Evolutionary conservation across 2,113 vertebrate genomes (phyloP), one percentile per base, ranked within the genome.

Genomic region (Axis porcinus): DNA sequence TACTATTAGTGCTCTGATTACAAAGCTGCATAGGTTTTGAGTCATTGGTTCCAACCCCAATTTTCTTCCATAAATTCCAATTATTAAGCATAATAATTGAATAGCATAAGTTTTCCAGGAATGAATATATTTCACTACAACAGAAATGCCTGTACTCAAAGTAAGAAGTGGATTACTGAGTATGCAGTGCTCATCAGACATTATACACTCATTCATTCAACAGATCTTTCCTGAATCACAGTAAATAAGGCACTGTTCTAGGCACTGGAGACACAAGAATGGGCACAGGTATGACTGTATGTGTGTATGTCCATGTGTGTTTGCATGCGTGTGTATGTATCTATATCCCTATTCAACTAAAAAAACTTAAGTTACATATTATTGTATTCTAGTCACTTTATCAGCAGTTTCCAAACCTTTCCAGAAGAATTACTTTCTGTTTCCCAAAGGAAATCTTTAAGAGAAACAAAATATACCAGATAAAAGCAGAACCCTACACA

Each of bases 71-170:
- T 86, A 78, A 94, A 83, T 28, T 79, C 19, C 58, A 82, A 87
- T 58, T 87, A 83, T 96, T 91, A 92, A 98, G 52, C 40, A 13
- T 36, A 89, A 94, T 55, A 92, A 70, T 86, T 85, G 19, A 10
- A 97, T 86, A 96, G 81, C 2, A 1, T 21, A 82, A 7, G 8
- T 76, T 96, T 96, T 91, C 81, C 54, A 86, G 27, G 17, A 95
- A 64, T 55, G 1, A 6, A 76, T 58, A 7, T 52, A 82, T 30
- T 93, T 62, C 43, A 87, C 30, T 82, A 45, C 19, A 57, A 36
- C 28, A 94, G 55, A 97, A 95, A 92, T 64, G 21, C 6, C 27
- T 88, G 1, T 50, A 88, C 16, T 85, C 17, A 89, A 97, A 91
- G 40, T 84, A 87, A 58, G 64, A 58, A 85, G 16, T 67, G 4